Evolutionary conservation across 1,140 invertebrate species (phyloP).

Genomic region (Trialeurodes vaporariorum): DNA sequence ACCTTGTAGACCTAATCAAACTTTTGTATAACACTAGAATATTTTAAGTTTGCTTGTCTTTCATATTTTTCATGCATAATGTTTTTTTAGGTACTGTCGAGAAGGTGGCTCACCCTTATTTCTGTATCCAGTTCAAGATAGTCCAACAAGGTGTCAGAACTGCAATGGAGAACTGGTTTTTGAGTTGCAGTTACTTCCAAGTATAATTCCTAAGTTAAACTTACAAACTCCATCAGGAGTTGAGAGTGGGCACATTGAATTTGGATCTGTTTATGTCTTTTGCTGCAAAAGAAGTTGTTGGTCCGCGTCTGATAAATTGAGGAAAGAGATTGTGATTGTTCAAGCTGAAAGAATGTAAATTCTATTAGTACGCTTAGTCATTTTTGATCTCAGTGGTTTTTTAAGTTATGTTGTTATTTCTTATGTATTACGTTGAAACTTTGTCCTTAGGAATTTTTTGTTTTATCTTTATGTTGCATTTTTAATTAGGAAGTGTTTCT

Average conservation of each 20-base stretch:
- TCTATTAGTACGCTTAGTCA: neutral
- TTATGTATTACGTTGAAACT: neutral
- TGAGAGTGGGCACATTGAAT: conserved; percentile 48
- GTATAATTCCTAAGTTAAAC: conserved; percentile 55
- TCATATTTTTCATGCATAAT: no score
- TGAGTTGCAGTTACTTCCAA: conserved; percentile 70
- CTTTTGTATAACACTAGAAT: conserved; percentile 8
- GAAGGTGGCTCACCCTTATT: conserved; percentile 49
- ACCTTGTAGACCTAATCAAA: conserved; percentile 3
- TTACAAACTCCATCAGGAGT: conserved; percentile 38
- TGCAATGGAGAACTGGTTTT: conserved; percentile 59
- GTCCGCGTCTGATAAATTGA: conserved; percentile 49
- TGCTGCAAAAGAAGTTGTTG: conserved; percentile 76
- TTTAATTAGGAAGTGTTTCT: neutral
- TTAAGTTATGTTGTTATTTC: neutral
- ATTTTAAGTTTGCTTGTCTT: neutral
- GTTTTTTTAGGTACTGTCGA: conserved; percentile 49
- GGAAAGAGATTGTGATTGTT: conserved; percentile 59
- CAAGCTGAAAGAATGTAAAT: conserved; percentile 49
- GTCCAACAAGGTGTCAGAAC: conserved; percentile 45
- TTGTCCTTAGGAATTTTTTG: neutral
- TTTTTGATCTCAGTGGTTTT: neutral
- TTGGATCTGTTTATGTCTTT: conserved; percentile 66
- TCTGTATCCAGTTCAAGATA: conserved; percentile 45
- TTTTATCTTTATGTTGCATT: neutral